Conservation (phyloP, 2,113 vertebrate genomes). For the Puntigrus tetrazona region DNA sequence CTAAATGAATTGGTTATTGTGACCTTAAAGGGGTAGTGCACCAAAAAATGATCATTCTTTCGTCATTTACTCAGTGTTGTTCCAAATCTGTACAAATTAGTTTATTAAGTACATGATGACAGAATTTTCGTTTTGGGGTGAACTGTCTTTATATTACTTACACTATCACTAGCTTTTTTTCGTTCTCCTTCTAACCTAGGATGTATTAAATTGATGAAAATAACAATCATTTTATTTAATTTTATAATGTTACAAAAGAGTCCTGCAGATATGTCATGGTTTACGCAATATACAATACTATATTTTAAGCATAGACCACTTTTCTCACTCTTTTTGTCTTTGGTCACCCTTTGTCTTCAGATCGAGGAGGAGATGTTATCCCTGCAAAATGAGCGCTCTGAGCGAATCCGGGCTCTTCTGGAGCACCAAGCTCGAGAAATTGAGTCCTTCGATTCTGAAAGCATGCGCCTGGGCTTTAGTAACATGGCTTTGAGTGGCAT, state of each 20-base stretch:
- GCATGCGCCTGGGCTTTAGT: conserved; percentile 91
- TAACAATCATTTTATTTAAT: background rate
- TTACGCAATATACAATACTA: background rate
- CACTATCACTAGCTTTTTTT: background rate
- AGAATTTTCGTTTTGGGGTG: background rate
- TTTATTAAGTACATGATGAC: background rate
- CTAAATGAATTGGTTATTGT: background rate
- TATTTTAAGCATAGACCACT: too few species aligned
- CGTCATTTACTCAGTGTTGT: background rate
- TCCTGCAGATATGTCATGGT: background rate
- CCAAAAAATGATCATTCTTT: too few species aligned
- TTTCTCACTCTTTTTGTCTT: background rate
- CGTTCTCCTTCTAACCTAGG: background rate
- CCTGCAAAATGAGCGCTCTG: conserved; percentile 80
- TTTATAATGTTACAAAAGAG: background rate
- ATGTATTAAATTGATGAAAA: background rate
- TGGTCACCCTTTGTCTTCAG: conserved; percentile 55
- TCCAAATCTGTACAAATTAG: background rate
- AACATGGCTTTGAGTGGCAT: conserved; percentile 91
- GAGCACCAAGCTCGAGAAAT: conserved; percentile 84
- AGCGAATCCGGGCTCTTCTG: conserved; percentile 78
- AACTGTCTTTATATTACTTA: background rate
- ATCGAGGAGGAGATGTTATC: conserved; percentile 82
- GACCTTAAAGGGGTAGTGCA: background rate
- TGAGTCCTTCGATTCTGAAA: conserved; percentile 91